These are phyloP conservation scores for Cochlearius cochlearius DNA, from an alignment of 2,113 vertebrate species.

Conservation along the genomic window DNA sequence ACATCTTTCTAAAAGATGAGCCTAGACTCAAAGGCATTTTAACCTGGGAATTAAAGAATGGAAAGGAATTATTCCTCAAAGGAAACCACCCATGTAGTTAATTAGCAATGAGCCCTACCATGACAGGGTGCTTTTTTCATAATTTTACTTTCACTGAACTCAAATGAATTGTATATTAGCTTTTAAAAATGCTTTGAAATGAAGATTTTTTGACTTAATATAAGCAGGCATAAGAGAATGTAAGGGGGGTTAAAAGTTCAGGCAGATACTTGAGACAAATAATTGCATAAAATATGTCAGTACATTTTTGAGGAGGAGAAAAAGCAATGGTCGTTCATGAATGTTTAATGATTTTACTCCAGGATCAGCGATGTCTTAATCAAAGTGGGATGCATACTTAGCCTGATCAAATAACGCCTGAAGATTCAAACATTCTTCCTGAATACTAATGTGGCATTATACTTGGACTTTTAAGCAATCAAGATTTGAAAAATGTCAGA, in stretches of 20 bases:
- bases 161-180: neutral
- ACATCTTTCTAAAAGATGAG: neutral
- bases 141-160: neutral
- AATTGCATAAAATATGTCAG: slow-evolving; percentile 32
- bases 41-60: neutral
- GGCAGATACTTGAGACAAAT: slow-evolving; percentile 36
- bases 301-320: slow-evolving; percentile 8
- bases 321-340: slow-evolving; percentile 22
- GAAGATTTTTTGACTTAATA: neutral
- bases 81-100: slow-evolving; percentile 22
- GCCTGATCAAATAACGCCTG: slow-evolving; percentile 26
- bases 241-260: slow-evolving; percentile 51
- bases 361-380: neutral
- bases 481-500: neutral
- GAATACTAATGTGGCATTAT: slow-evolving; percentile 16
- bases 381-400: slow-evolving; percentile 37
- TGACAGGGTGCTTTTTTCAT: neutral
- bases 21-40: neutral
- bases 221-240: neutral
- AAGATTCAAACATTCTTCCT: neutral
- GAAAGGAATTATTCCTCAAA: slow-evolving; percentile 7
- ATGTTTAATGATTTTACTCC: slow-evolving; percentile 51
- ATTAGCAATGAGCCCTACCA: neutral
- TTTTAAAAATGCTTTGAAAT: slow-evolving; percentile 26
- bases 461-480: neutral